Base-by-base conservation (phyloP, 2,113 vertebrate genomes). In the Hemiprocne comata region DNA sequence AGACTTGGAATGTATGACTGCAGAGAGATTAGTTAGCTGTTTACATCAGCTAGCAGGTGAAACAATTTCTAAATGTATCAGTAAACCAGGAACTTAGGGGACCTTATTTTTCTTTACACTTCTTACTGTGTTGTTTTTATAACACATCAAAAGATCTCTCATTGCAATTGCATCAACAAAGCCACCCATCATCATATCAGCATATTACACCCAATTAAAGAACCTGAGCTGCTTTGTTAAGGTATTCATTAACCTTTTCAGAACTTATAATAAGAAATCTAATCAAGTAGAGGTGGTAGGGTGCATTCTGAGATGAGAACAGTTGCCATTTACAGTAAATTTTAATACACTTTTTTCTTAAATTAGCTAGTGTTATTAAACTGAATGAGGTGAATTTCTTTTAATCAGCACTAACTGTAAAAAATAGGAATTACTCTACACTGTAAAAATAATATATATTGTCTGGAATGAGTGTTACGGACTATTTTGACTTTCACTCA, bases 161-260 rank as follows among this genome's bases (percentile, higher is more conserved):
- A 94, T 93, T 94, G 87, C 93, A 97, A 95, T 97, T 97, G 93
- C 66, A 97, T 73, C 67, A 96, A 93, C 55, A 76, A 94, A 97
- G 81, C 55, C 95, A 44, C 72, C 87, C 83, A 97, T 98, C 95
- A 96, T 34, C 53, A 18, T 84, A 97, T 96, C 94, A 95, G 94
- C 87, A 97, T 97, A 97, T 97, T 98, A 96, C 29, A 96, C 89
- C 80, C 87, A 97, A 96, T 97, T 98, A 97, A 53, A 96, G 94
- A 97, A 94, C 50, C 72, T 82, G 89, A 90, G 90, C 67, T 97
- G 67, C 91, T 93, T 97, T 95, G 81, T 93, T 93, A 95, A 95
- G 94, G 78, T 93, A 91, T 89, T 98, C 97, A 98, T 98, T 98
- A 98, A 98, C 98, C 96, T 98, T 98, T 98, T 93, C 96, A 96